These are phyloP conservation scores for Phalacrocorax aristotelis DNA, from an alignment of 2,113 vertebrate species.

Conservation along the genomic window DNA sequence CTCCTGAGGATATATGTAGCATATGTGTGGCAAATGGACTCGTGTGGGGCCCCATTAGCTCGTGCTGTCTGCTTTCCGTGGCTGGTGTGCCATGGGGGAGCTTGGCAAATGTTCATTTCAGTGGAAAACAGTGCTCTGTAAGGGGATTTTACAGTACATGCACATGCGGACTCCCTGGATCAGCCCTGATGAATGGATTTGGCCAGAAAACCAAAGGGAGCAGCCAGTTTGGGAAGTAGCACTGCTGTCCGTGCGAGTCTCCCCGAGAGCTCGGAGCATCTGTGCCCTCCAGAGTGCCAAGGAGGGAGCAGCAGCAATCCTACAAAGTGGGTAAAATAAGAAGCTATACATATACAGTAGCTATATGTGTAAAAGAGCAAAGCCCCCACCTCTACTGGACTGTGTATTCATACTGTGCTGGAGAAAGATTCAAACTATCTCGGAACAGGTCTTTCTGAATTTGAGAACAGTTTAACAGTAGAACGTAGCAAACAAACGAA, in stretches of 20 bases:
- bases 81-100: neutral
- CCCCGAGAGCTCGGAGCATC: neutral
- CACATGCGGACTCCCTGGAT: neutral
- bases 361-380: neutral
- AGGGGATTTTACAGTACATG: neutral
- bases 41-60: neutral
- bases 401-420: neutral
- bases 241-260: neutral
- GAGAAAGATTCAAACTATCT: neutral
- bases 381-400: neutral
- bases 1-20: neutral
- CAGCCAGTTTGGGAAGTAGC: neutral
- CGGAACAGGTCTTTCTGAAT: neutral
- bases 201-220: neutral
- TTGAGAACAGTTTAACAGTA: neutral
- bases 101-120: neutral
- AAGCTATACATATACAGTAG: neutral
- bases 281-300: neutral
- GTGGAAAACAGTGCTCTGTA: neutral
- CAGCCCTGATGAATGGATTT: slow-evolving; percentile 5
- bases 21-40: neutral
- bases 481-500: neutral
- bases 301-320: neutral
- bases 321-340: neutral
- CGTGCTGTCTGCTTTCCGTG: neutral